Conservation (phyloP, 2,888 invertebrate species). For the Nemoura dubitans region DNA sequence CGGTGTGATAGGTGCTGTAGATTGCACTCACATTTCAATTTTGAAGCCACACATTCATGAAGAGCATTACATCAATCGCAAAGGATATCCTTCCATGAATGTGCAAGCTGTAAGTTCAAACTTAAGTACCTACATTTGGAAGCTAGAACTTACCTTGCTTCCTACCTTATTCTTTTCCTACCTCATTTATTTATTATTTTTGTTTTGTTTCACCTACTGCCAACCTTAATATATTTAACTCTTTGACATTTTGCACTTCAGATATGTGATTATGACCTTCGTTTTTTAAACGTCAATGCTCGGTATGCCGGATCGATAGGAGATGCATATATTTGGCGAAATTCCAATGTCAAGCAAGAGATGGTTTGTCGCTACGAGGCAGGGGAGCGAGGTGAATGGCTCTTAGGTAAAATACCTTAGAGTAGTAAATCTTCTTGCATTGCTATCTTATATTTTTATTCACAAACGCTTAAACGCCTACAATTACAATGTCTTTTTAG, state of each 20-base stretch:
- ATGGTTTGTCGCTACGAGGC: conserved; percentile 12
- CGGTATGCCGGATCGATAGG: conserved; percentile 21
- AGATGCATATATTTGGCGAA: conserved; percentile 31
- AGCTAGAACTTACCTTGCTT: background rate
- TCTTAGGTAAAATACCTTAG: conserved; percentile 7
- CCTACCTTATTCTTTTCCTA: too few species aligned
- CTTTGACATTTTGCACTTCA: background rate
- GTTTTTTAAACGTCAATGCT: conserved; percentile 10
- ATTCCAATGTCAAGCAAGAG: background rate
- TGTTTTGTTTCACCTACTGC: too few species aligned
- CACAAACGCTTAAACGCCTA: background rate
- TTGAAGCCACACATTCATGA: conserved; percentile 32
- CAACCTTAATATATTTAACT: background rate
- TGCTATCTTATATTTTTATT: background rate
- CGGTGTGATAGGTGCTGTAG: conserved; percentile 50
- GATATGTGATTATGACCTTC: conserved; percentile 21
- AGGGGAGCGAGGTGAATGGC: conserved; percentile 18
- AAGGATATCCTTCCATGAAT: conserved; percentile 41
- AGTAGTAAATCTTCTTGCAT: background rate
- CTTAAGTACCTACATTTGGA: background rate
- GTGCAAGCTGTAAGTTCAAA: conserved; percentile 43
- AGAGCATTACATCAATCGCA: conserved; percentile 40
- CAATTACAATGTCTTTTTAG: background rate
- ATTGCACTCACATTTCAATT: conserved; percentile 48
- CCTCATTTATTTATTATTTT: too few species aligned